Evolutionary conservation across 2,888 invertebrate species (phyloP), one percentile per base, ranked within the genome.

Genomic region (Erynnis tages): DNA sequence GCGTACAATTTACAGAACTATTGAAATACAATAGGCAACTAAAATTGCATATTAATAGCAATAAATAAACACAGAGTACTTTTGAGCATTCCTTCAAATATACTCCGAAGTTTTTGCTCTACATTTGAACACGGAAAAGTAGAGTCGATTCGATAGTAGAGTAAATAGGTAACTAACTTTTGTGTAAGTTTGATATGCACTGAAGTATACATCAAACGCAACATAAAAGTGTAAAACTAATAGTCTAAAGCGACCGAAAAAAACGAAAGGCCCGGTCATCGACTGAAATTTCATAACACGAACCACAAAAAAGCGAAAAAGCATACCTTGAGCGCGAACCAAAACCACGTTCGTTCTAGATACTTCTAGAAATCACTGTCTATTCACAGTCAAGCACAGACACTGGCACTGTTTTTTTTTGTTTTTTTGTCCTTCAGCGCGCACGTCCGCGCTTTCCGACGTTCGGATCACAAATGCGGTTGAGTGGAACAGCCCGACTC

Each of bases 401-500:
- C 61, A 61, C 63, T 52, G 40, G 60, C 76, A 73, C 73, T 68
- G 58, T 58, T 65, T 59, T 62, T 61, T 65, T 62, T 60, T 61
- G 60, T 56, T 52, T 35, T 30, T 62, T 60, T 61, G 60, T 56
- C 50, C 35, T 30, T 4, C 2, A 54, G 47, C 67, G 69, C 61
- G 58, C 54, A 65, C 83, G 79, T 75, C 72, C 73, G 76, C 58
- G 54, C 73, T 61, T 68, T 61, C 40, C 71, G 71, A 58, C 65
- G 67, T 68, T 66, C 68, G 60, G 62, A 57, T 76, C 71, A 74
- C 81, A 87, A 90, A 90, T 89, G 90, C 89, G 89, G 57, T 77
- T 82, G 79, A 86, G 82, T 90, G 90, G 89, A 90, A 89, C 89
- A 76, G 60, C 64, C 60, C 71, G 58, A 74, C 81, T 79, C 84